Conservation (phyloP, 1,140 invertebrate genomes). For the Procambarus clarkii region DNA sequence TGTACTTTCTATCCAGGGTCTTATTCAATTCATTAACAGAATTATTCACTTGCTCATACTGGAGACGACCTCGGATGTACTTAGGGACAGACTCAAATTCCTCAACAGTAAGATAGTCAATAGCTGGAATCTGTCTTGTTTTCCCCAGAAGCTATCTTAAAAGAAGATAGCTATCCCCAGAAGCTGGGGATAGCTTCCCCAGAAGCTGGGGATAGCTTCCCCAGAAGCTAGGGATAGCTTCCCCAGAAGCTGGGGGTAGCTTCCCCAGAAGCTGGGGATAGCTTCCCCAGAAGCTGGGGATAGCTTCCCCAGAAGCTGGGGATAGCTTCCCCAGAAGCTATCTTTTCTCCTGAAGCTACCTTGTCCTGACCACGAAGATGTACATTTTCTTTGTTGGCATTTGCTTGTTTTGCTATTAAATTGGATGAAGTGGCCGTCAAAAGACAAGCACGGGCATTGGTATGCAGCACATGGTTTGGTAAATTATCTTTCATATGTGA, state of each 20-base stretch:
- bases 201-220: too few relatives aligned
- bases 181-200: too few relatives aligned
- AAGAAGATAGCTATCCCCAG: too few relatives aligned
- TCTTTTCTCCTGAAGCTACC: too few relatives aligned
- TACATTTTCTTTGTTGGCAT: constrained; percentile 3
- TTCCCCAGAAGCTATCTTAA: constrained; percentile 1
- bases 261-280: too few relatives aligned
- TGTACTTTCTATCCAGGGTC: constrained; percentile 64
- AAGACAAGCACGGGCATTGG: background rate
- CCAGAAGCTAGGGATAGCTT: too few relatives aligned
- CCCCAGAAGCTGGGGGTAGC: too few relatives aligned
- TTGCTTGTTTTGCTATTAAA: background rate
- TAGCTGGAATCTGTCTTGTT: constrained; percentile 2
- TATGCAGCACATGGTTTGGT: constrained; percentile 8
- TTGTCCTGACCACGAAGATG: background rate
- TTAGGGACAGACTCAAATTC: constrained; percentile 48
- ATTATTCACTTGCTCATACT: constrained; percentile 58
- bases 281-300: too few relatives aligned
- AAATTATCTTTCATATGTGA: constrained; percentile 47
- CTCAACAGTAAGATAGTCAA: constrained; percentile 49
- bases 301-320: too few relatives aligned
- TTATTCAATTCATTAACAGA: constrained; percentile 65
- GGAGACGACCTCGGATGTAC: constrained; percentile 65
- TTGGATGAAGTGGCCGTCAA: background rate
- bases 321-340: too few relatives aligned